Evolutionary conservation across 2,797 vertebrate species (phyloP).

Genomic region (Pangasius macronema): DNA sequence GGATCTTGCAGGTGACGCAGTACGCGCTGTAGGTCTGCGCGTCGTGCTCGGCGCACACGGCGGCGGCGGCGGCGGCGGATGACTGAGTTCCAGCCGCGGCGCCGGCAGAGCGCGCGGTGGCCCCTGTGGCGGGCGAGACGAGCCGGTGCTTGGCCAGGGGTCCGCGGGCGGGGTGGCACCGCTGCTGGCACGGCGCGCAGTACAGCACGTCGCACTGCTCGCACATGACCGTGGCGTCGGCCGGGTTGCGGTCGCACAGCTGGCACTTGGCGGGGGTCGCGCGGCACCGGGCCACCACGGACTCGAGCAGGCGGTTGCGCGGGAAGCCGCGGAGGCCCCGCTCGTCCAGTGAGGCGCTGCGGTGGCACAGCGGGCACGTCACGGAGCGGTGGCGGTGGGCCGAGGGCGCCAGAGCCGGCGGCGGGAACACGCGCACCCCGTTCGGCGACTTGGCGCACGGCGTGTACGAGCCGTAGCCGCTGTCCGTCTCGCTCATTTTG

Average conservation of each 20-base stretch:
- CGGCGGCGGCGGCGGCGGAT: constrained; percentile 53
- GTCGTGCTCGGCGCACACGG: constrained; percentile 89
- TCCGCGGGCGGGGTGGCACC: constrained; percentile 93
- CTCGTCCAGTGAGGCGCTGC: constrained; percentile 92
- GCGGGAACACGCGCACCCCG: constrained; percentile 89
- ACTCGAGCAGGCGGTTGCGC: constrained; percentile 91
- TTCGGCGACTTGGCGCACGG: constrained; percentile 94
- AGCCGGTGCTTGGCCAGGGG: constrained; percentile 93
- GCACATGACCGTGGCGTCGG: constrained; percentile 88
- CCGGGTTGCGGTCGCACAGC: constrained; percentile 91
- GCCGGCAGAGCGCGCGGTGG: constrained; percentile 55
- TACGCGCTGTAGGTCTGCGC: constrained; percentile 92
- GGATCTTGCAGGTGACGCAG: constrained; percentile 86
- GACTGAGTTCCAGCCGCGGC: constrained; percentile 54
- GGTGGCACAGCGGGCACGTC: constrained; percentile 95
- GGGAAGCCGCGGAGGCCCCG: constrained; percentile 91
- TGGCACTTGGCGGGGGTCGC: constrained; percentile 82
- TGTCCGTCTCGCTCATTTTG: constrained; percentile 98
- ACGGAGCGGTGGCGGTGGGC: constrained; percentile 85
- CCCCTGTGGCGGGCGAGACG: constrained; percentile 67
- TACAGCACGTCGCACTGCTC: constrained; percentile 96
- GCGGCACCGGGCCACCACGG: constrained; percentile 85
- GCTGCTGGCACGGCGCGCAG: constrained; percentile 89
- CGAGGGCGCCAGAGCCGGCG: constrained; percentile 62
- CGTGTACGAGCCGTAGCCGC: constrained; percentile 95